Percentiles rank a stretch among this genome's conserved stretches.
Conservation (phyloP, 2,113 vertebrate genomes). For the Coregonus clupeaformis region DNA sequence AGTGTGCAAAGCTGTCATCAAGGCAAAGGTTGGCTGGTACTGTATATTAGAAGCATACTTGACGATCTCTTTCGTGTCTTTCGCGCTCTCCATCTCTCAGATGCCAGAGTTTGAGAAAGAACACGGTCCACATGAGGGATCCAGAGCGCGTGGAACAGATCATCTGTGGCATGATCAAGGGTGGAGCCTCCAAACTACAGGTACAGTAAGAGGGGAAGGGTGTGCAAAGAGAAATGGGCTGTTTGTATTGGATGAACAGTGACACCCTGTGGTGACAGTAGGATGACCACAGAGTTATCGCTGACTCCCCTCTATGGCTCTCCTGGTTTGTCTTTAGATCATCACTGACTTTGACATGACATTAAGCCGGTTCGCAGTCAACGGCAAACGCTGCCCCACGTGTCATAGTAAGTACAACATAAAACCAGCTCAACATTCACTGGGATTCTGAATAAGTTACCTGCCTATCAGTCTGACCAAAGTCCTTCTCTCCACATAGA, state of each 20-base stretch:
- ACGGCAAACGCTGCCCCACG: constrained; percentile 91
- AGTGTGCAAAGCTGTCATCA: too few species aligned
- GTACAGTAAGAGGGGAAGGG: constrained; percentile 57
- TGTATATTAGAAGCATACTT: not conserved
- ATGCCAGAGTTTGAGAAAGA: constrained; percentile 99
- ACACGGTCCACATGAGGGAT: constrained; percentile 90
- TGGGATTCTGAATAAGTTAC: not conserved
- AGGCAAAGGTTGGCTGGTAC: too few species aligned
- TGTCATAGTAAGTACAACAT: constrained; percentile 89
- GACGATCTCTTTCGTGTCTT: not conserved
- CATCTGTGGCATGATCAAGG: constrained; percentile 94
- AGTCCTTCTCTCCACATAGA: constrained; percentile 66
- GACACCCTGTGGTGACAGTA: not conserved
- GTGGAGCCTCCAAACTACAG: constrained; percentile 94
- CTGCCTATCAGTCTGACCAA: not conserved
- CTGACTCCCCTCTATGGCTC: not conserved
- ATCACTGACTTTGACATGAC: constrained; percentile 99
- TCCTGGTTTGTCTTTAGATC: constrained; percentile 72
- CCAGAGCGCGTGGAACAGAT: constrained; percentile 91
- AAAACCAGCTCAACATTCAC: not conserved
- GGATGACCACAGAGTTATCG: not conserved
- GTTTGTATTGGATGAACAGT: not conserved
- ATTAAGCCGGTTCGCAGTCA: constrained; percentile 90
- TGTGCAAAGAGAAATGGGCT: not conserved
- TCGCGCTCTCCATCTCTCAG: constrained; percentile 58